These are phyloP conservation scores for Drosophila fuyamai DNA, from an alignment of 1,140 invertebrate genomes.

Conservation along the genomic window DNA sequence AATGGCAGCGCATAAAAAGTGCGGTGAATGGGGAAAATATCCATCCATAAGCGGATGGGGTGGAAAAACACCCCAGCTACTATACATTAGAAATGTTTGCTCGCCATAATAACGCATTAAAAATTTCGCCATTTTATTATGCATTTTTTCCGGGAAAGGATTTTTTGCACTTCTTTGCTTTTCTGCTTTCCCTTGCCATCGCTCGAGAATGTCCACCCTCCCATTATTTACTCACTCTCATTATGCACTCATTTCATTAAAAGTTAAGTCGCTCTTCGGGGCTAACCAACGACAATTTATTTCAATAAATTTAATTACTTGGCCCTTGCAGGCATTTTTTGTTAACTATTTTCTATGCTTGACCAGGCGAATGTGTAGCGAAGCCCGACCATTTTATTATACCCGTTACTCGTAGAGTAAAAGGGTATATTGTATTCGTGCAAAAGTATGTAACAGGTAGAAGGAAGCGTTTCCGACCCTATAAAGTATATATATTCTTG, in stretches of 20 bases:
- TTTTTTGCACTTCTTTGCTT: background rate
- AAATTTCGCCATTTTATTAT: slow-evolving; percentile 23
- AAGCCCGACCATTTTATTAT: background rate
- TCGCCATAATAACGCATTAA: slow-evolving; percentile 40
- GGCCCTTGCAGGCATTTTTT: slow-evolving; percentile 18
- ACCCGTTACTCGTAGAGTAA: too few species aligned
- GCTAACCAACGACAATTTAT: slow-evolving; percentile 70
- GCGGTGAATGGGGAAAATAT: background rate
- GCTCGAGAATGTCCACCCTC: background rate
- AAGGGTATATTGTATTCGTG: too few species aligned
- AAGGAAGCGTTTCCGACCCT: too few species aligned
- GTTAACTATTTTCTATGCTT: slow-evolving; percentile 35
- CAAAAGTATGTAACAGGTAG: too few species aligned
- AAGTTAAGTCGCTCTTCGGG: slow-evolving; percentile 56
- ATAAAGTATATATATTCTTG: too few species aligned
- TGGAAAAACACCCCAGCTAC: slow-evolving; percentile 3
- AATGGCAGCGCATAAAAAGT: background rate
- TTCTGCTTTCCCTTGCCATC: background rate
- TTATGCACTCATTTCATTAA: slow-evolving; percentile 65
- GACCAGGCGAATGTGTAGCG: slow-evolving; percentile 28
- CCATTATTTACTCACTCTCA: slow-evolving; percentile 40
- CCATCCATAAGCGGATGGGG: too few species aligned
- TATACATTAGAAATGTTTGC: slow-evolving; percentile 44
- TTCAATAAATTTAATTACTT: slow-evolving; percentile 78
- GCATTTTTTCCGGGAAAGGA: slow-evolving; percentile 1